Conservation (phyloP, 2,888 invertebrate genomes). For the Lasioglossum zephyrum region DNA sequence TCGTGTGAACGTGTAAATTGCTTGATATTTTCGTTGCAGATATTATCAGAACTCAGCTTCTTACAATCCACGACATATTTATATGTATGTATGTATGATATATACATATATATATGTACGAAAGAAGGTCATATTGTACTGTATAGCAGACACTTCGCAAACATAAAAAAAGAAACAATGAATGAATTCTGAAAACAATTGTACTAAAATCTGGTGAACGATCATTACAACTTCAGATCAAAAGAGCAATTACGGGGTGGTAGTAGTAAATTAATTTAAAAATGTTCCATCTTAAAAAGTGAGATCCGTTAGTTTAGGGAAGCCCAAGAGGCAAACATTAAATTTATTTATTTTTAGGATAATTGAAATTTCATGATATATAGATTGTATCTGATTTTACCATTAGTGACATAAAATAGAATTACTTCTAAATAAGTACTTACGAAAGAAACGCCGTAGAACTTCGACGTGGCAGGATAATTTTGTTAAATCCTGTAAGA, state of each 20-base stretch:
- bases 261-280: constrained; percentile 21
- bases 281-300: background rate
- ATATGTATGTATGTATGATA: background rate
- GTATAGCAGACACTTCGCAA: background rate
- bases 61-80: background rate
- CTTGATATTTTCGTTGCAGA: background rate
- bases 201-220: background rate
- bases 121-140: background rate
- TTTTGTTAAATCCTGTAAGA: background rate
- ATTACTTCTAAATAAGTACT: constrained; percentile 39
- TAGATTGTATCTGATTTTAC: constrained; percentile 26
- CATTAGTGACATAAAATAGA: constrained; percentile 12
- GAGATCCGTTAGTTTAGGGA: background rate
- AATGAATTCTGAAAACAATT: background rate
- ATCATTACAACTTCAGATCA: constrained; percentile 22
- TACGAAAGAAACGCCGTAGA: background rate
- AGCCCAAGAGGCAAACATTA: constrained; percentile 13
- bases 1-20: background rate
- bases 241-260: constrained; percentile 22
- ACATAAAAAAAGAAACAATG: background rate
- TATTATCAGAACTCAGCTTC: background rate
- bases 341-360: constrained; percentile 54
- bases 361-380: constrained; percentile 21
- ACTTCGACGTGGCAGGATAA: background rate
- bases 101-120: background rate